Base-by-base conservation (phyloP, 1,140 invertebrate species). In the Lerema accius region DNA sequence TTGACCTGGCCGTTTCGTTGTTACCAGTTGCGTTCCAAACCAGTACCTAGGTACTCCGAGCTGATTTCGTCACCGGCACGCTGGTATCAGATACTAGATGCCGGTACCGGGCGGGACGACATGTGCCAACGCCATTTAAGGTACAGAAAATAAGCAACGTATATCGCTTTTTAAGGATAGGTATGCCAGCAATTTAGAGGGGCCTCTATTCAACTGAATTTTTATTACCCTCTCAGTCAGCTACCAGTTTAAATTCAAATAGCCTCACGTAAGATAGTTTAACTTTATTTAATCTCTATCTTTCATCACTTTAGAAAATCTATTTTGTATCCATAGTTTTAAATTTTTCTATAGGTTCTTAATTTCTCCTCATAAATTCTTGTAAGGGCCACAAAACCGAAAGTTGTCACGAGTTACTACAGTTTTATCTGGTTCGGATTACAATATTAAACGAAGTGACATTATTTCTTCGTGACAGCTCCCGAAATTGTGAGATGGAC, bases 121-220 rank as follows among this genome's bases (percentile, higher is more conserved):
- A 79, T 81, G 76, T 78, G 76, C 66, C 61, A 71, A 67, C 35
- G 55, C 71, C 69, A 40, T 76, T 59, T 74, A 78, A 61, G 76
- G 73, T 32, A 49, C 55, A 67, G 28, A 69, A 67, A 70, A 70
- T 69, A 63, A 45, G 51, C 46, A 35, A 42, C 58, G 55, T 55
- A 56, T 56, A 56, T 28, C 39, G 39, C 46, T 40, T 48, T 39
- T 58, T 65, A 63, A 56, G 61, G 69, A 35, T 13, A 43, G 63
- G 51, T 17, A 70, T 59, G 28, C 35, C 4, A 48, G 69, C 69
- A 70, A 80, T 80, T 76, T 76, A 61, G 69, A 60, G 17, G 55
- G 46, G 61, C 58, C 72, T 67, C 50, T 73, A 65, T 75, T 69
- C 67, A 72, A 51, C 32, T 16, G 28, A 48, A 55, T 55, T 51